Conservation (phyloP, 2,113 vertebrate genomes). For the Malurus melanocephalus region DNA sequence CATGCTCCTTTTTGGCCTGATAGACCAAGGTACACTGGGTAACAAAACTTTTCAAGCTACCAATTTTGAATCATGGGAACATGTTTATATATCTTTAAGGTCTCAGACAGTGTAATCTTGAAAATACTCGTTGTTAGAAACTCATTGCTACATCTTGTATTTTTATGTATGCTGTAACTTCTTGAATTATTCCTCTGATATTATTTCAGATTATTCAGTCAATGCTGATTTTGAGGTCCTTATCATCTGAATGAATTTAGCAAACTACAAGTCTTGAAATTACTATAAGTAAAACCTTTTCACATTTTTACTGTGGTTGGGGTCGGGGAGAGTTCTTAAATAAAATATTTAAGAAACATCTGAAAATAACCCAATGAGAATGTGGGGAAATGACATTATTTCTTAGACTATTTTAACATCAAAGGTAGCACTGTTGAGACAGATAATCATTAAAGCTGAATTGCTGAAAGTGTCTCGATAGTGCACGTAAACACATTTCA, state of each 20-base stretch:
- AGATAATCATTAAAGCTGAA: slow-evolving; percentile 70
- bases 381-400: slow-evolving; percentile 69
- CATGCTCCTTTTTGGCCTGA: neutral
- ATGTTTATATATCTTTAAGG: neutral
- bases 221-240: slow-evolving; percentile 43
- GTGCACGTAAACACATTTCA: slow-evolving; percentile 69
- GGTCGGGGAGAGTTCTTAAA: slow-evolving; percentile 70
- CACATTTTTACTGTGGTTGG: slow-evolving; percentile 59
- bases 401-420: slow-evolving; percentile 70
- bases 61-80: slow-evolving; percentile 20
- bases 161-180: slow-evolving; percentile 52
- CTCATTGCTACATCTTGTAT: slow-evolving; percentile 52
- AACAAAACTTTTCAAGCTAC: slow-evolving; percentile 16
- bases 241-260: slow-evolving; percentile 57
- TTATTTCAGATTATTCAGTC: slow-evolving; percentile 62
- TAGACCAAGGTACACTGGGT: neutral
- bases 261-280: slow-evolving; percentile 65
- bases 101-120: slow-evolving; percentile 31
- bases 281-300: slow-evolving; percentile 66
- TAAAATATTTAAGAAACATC: slow-evolving; percentile 77
- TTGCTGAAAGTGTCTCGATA: slow-evolving; percentile 65
- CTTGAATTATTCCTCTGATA: slow-evolving; percentile 66
- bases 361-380: slow-evolving; percentile 64
- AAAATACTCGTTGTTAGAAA: slow-evolving; percentile 55
- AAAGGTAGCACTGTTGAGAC: slow-evolving; percentile 65